These are phyloP conservation scores for Gambusia holbrooki DNA, from an alignment of 2,113 vertebrate genomes.

Conservation along the genomic window DNA sequence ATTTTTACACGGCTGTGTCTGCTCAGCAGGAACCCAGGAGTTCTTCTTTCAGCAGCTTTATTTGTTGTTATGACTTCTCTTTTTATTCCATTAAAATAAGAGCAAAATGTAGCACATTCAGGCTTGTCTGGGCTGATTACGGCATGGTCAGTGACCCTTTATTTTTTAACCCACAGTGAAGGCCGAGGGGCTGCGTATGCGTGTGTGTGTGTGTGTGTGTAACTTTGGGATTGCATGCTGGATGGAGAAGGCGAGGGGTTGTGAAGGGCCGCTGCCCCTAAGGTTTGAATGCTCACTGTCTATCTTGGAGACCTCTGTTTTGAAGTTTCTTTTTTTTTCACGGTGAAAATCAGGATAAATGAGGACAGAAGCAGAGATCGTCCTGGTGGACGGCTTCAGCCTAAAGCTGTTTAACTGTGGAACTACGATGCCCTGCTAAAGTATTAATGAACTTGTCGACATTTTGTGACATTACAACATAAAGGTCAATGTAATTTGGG, in stretches of 20 bases:
- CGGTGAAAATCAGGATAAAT: constrained; percentile 8
- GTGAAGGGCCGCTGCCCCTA: constrained; percentile 39
- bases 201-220: constrained; percentile 49
- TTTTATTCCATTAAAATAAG: constrained; percentile 46
- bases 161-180: constrained; percentile 70
- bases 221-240: constrained; percentile 29
- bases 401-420: constrained; percentile 30
- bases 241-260: constrained; percentile 42
- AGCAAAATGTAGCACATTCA: constrained; percentile 50
- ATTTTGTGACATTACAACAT: neutral
- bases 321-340: constrained; percentile 45
- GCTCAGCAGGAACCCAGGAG: constrained; percentile 32
- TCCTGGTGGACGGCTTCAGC: constrained; percentile 54
- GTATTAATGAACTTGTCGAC: neutral
- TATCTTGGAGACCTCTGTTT: constrained; percentile 62
- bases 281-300: constrained; percentile 73
- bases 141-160: constrained; percentile 64
- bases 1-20: constrained; percentile 29
- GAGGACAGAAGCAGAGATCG: constrained; percentile 33
- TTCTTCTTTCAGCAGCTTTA: constrained; percentile 53
- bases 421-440: neutral
- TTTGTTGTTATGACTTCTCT: constrained; percentile 64
- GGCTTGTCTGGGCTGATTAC: constrained; percentile 71
- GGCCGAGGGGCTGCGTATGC: constrained; percentile 50
- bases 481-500: neutral